Evolutionary conservation across 2,888 invertebrate genomes (phyloP), one percentile per base, ranked within the genome.

Genomic region (Athalia circularis): DNA sequence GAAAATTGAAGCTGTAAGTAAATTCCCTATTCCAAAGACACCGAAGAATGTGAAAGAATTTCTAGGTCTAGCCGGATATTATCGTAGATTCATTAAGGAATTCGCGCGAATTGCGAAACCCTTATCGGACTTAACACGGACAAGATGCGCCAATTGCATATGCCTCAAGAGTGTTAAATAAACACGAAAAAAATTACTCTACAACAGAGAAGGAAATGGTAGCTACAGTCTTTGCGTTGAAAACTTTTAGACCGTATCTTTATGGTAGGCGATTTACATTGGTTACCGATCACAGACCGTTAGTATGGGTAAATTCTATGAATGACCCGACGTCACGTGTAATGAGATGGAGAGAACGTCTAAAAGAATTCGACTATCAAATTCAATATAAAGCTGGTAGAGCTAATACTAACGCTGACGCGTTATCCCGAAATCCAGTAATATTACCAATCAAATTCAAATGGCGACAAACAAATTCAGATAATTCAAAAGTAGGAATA

Each of bases 161-260:
- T 48, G 82, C 85, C 0, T 83, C 82, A 54, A 76, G 84, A 15
- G 80, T 81, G 3, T 74, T 85, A n/a, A 83, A 80, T 47, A 67
- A 77, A 67, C 62, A 79, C 0, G 83, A 85, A 79, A 59, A 11
- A 13, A 82, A 80, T 50, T 84, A 85, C 67, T 68, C 79, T 8
- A 83, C 84, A 8, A 83, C 79, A 11, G 83, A 86, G 77, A 79
- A 81, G n/a, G 87, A 86, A 81, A 75, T 83, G 1, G 62, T 85
- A 47, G 84, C 83, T 0, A 76, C 85, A 1, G 77, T 84, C 5
- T 84, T 80, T 80, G 81, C 81, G 0, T 65, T 82, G 5, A 82
- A 84, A 65, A 80, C 83, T 65, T 86, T 82, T 70, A 47, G 83
- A 54, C 81, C 81, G 9, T 85, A 86, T 79, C 47, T 86, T 5